Evolutionary conservation across 2,888 invertebrate species (phyloP).

Genomic region (Cyaniris semiargus): DNA sequence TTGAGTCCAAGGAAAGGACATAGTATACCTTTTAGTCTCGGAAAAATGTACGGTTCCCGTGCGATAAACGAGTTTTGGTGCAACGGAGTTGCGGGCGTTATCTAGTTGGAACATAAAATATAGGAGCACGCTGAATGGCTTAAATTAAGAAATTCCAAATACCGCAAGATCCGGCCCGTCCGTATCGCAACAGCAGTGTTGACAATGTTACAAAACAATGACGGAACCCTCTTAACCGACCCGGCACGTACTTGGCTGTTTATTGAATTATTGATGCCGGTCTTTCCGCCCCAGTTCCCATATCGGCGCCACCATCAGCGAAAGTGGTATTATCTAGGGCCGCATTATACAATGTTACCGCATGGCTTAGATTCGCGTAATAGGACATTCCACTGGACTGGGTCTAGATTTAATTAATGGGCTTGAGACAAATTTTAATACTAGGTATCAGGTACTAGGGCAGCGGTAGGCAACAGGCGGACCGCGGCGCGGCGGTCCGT

Average conservation of each 20-base stretch:
- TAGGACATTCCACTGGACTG: background rate
- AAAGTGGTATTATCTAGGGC: slow-evolving; percentile 14
- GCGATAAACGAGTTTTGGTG: no score
- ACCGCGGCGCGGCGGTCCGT: no score
- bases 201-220: background rate
- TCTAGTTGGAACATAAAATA: no score
- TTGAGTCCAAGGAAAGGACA: no score
- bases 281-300: slow-evolving; percentile 55
- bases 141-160: no score
- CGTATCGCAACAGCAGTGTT: background rate
- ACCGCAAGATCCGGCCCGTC: background rate
- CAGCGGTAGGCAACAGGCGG: no score
- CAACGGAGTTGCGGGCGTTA: no score
- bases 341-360: background rate
- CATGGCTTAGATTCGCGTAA: background rate
- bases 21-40: no score
- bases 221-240: background rate
- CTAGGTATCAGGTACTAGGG: no score
- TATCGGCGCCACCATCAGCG: slow-evolving; percentile 47
- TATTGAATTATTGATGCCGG: slow-evolving; percentile 44
- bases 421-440: no score
- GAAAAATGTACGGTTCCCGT: no score
- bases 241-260: slow-evolving; percentile 30
- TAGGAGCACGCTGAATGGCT: no score
- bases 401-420: slow-evolving; percentile 34